Conservation (phyloP, 2,888 invertebrate genomes). For the Dendrolimus pini region DNA sequence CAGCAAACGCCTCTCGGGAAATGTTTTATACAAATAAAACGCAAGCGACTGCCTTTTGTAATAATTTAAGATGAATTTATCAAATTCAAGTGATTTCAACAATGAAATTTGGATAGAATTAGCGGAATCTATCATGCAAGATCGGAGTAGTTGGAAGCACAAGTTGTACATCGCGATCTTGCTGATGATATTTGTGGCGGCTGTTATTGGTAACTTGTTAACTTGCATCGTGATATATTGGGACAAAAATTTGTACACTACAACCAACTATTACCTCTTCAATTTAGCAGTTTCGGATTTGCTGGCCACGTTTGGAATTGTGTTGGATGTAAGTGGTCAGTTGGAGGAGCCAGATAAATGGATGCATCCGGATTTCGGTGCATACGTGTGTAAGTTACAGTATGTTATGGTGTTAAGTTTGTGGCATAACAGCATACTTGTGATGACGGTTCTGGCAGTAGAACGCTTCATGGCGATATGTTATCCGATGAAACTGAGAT, state of each 20-base stretch:
- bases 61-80: not conserved
- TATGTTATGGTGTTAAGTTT: constrained; percentile 17
- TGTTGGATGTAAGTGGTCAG: constrained; percentile 19
- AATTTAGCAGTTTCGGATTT: constrained; percentile 48
- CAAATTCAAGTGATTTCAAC: not conserved
- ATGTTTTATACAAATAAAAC: not conserved
- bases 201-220: constrained; percentile 41
- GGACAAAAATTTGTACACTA: constrained; percentile 48
- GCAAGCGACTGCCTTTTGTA: not conserved
- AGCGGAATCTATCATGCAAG: not conserved
- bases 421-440: constrained; percentile 23
- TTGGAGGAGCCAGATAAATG: constrained; percentile 10
- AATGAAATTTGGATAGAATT: not conserved
- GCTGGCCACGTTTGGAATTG: constrained; percentile 36
- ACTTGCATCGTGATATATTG: constrained; percentile 50
- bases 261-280: constrained; percentile 50
- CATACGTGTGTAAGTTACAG: constrained; percentile 18
- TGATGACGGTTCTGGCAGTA: constrained; percentile 22
- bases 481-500: constrained; percentile 20
- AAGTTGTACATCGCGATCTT: not conserved
- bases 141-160: not conserved
- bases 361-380: constrained; percentile 6
- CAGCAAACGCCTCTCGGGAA: not conserved
- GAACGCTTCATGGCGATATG: constrained; percentile 26
- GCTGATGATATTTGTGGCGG: constrained; percentile 13